These are phyloP conservation scores for Linepithema humile DNA, from an alignment of 1,140 invertebrate genomes.

Conservation along the genomic window DNA sequence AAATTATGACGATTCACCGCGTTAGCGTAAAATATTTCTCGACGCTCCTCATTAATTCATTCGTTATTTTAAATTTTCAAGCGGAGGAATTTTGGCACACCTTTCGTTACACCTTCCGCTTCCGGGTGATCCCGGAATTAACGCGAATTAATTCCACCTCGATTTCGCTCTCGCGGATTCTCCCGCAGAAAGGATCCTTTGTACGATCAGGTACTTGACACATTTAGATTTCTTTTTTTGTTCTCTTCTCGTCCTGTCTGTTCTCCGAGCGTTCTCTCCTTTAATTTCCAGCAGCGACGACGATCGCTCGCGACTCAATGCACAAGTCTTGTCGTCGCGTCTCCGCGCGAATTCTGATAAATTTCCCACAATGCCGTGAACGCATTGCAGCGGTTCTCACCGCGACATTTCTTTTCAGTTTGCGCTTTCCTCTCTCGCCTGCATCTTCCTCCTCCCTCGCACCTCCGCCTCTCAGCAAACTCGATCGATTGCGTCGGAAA, in stretches of 20 bases:
- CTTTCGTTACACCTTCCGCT: neutral
- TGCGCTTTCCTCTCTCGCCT: neutral
- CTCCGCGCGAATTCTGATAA: constrained; percentile 30
- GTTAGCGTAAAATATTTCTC: neutral
- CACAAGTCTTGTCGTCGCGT: constrained; percentile 36
- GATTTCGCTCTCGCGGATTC: neutral
- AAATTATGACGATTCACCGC: neutral
- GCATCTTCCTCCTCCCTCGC: neutral
- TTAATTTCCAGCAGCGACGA: constrained; percentile 27
- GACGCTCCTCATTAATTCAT: neutral
- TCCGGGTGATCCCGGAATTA: neutral
- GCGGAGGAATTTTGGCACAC: neutral
- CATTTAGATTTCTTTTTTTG: neutral
- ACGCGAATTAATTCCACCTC: neutral
- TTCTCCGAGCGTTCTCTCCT: neutral
- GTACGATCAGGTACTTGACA: constrained; percentile 31
- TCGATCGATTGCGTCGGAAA: constrained; percentile 14
- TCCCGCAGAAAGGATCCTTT: neutral
- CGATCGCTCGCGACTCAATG: constrained; percentile 20
- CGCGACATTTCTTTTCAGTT: neutral
- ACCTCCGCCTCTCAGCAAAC: neutral
- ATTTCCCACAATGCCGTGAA: constrained; percentile 7
- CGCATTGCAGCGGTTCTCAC: neutral
- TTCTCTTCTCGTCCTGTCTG: neutral
- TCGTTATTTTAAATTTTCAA: neutral